phyloP scores from a whole-genome alignment of 2,888 invertebrate species.

The Cenopis cana region DNA sequence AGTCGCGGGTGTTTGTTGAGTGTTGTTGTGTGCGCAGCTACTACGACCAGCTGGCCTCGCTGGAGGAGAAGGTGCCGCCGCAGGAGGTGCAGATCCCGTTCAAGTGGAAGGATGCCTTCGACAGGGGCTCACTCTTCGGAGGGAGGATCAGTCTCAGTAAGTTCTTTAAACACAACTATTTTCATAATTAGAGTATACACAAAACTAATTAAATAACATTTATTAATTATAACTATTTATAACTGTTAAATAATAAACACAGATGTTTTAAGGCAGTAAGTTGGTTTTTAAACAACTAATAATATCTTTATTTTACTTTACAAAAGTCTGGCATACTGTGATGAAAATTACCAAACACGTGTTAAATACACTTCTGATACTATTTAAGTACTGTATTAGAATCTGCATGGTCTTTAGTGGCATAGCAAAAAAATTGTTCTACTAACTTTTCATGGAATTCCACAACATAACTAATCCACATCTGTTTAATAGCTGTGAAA shows the following conservation, averaged over 20 bases:
- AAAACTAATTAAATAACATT: background rate
- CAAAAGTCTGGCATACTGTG: too few species aligned
- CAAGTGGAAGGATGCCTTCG: constrained; percentile 99
- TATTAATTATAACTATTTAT: too few species aligned
- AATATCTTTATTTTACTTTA: background rate
- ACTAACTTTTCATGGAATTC: too few species aligned
- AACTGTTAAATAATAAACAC: too few species aligned
- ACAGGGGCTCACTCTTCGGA: constrained; percentile 97
- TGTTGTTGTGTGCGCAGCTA: constrained; percentile 87
- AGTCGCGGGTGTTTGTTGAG: constrained; percentile 38
- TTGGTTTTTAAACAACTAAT: background rate
- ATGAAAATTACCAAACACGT: too few species aligned
- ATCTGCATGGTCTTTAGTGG: too few species aligned
- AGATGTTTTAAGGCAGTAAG: too few species aligned
- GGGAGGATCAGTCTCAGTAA: constrained; percentile 96
- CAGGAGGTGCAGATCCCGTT: constrained; percentile 98
- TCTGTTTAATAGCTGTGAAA: too few species aligned
- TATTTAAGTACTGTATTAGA: too few species aligned
- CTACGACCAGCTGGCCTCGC: constrained; percentile 96
- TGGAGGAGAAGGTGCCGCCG: constrained; percentile 97
- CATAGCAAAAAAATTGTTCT: too few species aligned
- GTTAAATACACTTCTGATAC: too few species aligned
- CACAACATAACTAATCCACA: too few species aligned
- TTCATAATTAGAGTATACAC: background rate
- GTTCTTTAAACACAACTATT: constrained; percentile 57